Evolutionary conservation across 1,140 invertebrate genomes (phyloP).

Genomic region (Papilio polytes): DNA sequence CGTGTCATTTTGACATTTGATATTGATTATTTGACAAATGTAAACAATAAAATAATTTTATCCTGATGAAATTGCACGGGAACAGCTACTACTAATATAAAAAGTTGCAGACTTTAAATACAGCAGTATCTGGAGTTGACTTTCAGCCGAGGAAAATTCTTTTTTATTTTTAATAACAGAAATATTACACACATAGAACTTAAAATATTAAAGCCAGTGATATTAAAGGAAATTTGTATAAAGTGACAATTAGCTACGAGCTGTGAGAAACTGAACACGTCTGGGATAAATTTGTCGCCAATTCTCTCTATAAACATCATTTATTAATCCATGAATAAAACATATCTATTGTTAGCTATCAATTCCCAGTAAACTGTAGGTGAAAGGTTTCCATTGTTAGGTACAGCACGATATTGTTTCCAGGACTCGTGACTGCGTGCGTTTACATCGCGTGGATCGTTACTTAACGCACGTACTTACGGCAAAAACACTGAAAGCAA

Average conservation of each 20-base stretch:
- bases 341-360: slow-evolving; percentile 48
- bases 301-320: background rate
- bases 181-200: too few species aligned
- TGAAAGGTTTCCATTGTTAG: slow-evolving; percentile 67
- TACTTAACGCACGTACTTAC: slow-evolving; percentile 59
- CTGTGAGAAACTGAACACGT: background rate
- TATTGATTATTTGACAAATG: too few species aligned
- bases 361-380: slow-evolving; percentile 51
- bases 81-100: background rate
- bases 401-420: slow-evolving; percentile 51
- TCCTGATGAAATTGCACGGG: too few species aligned
- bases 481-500: slow-evolving; percentile 75
- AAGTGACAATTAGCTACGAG: too few species aligned
- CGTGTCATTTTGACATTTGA: too few species aligned
- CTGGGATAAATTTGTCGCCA: background rate
- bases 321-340: slow-evolving; percentile 27
- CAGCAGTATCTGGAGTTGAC: too few species aligned
- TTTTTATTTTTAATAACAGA: too few species aligned
- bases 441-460: slow-evolving; percentile 65
- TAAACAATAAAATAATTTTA: too few species aligned
- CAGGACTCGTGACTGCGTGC: slow-evolving; percentile 53
- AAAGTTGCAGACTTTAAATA: background rate
- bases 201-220: too few species aligned
- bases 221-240: too few species aligned
- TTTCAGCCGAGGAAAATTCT: too few species aligned